A percentile compares a stretch with the other conserved stretches of the same genome.
Evolutionary conservation across 1,140 invertebrate genomes (phyloP).

Genomic region (Aphelinus certus): DNA sequence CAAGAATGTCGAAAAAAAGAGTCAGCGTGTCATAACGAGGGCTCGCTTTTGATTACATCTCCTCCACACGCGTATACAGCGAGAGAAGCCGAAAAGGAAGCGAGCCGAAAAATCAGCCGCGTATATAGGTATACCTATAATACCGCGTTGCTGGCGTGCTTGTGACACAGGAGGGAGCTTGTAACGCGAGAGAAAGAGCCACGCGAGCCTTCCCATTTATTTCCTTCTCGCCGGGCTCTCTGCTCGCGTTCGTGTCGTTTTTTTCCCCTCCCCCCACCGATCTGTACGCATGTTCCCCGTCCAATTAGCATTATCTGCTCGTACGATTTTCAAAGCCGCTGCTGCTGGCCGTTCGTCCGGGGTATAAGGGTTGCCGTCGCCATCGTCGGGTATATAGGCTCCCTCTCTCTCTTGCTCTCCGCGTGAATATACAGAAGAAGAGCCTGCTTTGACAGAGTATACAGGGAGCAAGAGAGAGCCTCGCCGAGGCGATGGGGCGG

Average conservation of each 20-base stretch:
- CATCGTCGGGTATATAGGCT: too few species aligned
- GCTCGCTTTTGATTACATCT: slow-evolving; percentile 6
- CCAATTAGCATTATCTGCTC: slow-evolving; percentile 39
- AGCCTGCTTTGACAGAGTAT: too few species aligned
- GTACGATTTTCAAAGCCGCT: not conserved
- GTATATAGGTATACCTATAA: too few species aligned
- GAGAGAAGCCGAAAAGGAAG: too few species aligned
- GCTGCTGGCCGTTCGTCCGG: not conserved
- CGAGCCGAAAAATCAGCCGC: not conserved
- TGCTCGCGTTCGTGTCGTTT: slow-evolving; percentile 9
- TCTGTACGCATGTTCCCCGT: slow-evolving; percentile 32
- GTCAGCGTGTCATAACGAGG: not conserved
- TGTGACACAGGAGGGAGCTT: not conserved
- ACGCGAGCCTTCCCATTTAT: slow-evolving; percentile 8
- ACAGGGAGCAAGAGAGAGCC: too few species aligned
- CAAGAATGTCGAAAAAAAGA: too few species aligned
- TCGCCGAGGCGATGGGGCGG: too few species aligned
- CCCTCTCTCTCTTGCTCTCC: too few species aligned
- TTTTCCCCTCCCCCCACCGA: slow-evolving; percentile 5
- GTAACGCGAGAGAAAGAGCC: slow-evolving; percentile 9
- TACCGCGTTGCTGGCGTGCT: not conserved
- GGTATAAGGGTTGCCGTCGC: too few species aligned
- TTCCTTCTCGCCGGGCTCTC: not conserved
- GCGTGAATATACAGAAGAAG: too few species aligned
- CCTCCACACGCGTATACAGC: not conserved